Evolutionary conservation across 1,140 invertebrate genomes (phyloP).

Genomic region (Scaptomyza graminum): DNA sequence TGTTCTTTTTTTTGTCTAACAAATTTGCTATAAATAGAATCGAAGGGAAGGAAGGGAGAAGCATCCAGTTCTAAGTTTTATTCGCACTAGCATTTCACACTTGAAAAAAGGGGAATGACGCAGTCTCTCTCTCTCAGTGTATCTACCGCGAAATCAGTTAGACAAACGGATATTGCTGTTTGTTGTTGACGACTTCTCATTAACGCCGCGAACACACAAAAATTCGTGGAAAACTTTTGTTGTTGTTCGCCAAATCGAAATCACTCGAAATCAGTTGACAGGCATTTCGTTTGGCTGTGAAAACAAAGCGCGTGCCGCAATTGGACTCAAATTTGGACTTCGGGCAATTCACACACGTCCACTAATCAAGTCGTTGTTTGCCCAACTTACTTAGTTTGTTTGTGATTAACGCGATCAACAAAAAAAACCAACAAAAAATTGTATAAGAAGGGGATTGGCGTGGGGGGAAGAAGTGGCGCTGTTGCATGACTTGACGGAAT

Average conservation of each 20-base stretch:
- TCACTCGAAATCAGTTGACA: conserved; percentile 23
- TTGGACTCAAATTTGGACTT: conserved; percentile 22
- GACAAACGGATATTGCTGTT: conserved; percentile 62
- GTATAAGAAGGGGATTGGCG: no score
- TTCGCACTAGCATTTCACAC: conserved; percentile 30
- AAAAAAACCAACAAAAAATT: not conserved
- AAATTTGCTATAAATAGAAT: conserved; percentile 56
- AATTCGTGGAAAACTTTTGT: conserved; percentile 52
- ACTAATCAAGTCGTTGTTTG: conserved; percentile 79
- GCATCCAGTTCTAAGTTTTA: not conserved
- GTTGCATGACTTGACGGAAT: conserved; percentile 33
- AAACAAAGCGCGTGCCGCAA: conserved; percentile 67
- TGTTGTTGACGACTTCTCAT: conserved; percentile 66
- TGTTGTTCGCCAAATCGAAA: not conserved
- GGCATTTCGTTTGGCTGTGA: conserved; percentile 2
- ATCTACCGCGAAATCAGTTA: conserved; percentile 57
- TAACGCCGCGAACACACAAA: conserved; percentile 36
- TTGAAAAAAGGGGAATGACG: not conserved
- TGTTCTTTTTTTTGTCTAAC: conserved; percentile 19
- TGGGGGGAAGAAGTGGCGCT: not conserved
- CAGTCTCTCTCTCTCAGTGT: conserved; percentile 19
- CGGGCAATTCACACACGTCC: conserved; percentile 57
- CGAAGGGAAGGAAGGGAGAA: not conserved
- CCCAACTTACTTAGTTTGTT: conserved; percentile 64
- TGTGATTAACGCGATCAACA: conserved; percentile 68